Base-by-base conservation (phyloP, 2,888 invertebrate species). In the Agriopis aurantiaria region DNA sequence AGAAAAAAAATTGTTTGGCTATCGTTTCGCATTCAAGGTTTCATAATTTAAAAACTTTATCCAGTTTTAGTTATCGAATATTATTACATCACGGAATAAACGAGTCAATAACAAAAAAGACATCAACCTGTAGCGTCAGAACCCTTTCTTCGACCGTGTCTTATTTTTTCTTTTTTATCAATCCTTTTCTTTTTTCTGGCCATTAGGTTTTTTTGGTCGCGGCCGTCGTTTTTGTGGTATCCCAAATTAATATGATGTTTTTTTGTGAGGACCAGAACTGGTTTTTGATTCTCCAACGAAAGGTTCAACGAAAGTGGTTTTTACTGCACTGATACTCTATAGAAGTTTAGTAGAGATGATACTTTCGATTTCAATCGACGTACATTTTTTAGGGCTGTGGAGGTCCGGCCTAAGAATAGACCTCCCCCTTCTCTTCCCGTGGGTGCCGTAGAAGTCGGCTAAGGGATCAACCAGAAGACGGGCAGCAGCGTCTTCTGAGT, bases 161-260 rank as follows among this genome's bases (percentile, higher is more conserved):
- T 85, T 85, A 83, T 80, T 81, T 79, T 81, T 80, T 66, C 23
- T 56, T 63, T n/a, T 81, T 79, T 85, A 88, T 88, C 86, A 85
- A 90, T 88, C 89, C 88, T 91, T 92, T 88, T 88, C 79, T 83
- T 85, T 88, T 92, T 86, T 85, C 78, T 88, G 92, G 91, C 92
- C 93, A 94, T 93, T 93, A 92, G 88, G 87, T 92, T 91, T 93
- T 92, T 94, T 93, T 91, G 82, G 80, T 87, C 86, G 82, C 78
- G 85, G 87, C 88, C 83, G 88, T 90, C 89, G 88, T 92, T 94
- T 94, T 93, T 93, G 91, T 93, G 91, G 88, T 87, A 90, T 89
- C 91, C 92, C 93, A 93, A 94, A 94, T 94, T 93, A 94, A 94
- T 93, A 93, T 91, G 87, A 88, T 88, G 88, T 23, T 89, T 91